Evolutionary conservation across 2,113 vertebrate species (phyloP).

Genomic region (Aepyceros melampus): DNA sequence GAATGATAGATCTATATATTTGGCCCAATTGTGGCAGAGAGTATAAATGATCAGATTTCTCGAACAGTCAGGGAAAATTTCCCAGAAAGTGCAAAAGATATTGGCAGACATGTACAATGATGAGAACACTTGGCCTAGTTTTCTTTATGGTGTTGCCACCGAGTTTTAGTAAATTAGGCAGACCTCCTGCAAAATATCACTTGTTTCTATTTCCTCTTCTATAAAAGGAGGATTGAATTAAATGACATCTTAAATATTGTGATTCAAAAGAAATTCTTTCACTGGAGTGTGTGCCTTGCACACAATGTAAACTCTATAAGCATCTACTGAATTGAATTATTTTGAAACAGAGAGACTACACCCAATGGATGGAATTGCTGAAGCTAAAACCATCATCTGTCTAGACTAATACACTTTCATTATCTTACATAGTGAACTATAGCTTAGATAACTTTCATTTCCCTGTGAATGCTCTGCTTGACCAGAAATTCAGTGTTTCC

Average conservation of each 20-base stretch:
- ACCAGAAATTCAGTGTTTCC: not conserved
- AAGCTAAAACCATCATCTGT: not conserved
- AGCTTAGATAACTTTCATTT: not conserved
- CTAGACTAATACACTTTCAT: not conserved
- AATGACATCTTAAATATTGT: not conserved
- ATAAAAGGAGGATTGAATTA: not conserved
- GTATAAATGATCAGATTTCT: conserved; percentile 44
- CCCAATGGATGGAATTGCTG: not conserved
- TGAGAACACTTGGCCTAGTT: not conserved
- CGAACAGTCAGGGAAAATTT: conserved; percentile 18
- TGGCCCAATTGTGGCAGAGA: not conserved
- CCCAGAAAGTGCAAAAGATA: conserved; percentile 42
- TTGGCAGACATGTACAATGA: not conserved
- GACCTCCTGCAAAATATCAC: not conserved
- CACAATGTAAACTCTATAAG: not conserved
- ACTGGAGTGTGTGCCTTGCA: not conserved
- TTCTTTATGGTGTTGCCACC: not conserved
- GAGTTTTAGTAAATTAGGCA: not conserved
- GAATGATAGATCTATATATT: conserved; percentile 2
- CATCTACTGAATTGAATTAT: not conserved
- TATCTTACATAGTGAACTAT: not conserved
- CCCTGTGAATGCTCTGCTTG: not conserved
- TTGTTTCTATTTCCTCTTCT: conserved; percentile 15
- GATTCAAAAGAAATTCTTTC: conserved; percentile 34
- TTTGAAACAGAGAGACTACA: not conserved